These are phyloP conservation scores for Girardinichthys multiradiatus DNA, from an alignment of 2,113 vertebrate species.

Conservation along the genomic window DNA sequence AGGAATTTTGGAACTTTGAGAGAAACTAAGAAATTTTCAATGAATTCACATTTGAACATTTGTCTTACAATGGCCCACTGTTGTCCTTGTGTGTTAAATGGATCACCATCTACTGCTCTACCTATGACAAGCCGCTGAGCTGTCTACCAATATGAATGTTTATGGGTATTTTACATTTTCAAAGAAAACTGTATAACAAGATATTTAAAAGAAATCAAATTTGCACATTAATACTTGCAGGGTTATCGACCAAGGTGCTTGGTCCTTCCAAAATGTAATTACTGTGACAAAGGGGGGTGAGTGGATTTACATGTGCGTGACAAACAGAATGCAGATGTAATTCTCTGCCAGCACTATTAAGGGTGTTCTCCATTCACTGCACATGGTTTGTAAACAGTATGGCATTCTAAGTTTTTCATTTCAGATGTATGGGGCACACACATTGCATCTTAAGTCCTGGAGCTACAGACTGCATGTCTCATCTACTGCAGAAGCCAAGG, in stretches of 20 bases:
- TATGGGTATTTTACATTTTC: constrained; percentile 12
- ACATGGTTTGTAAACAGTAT: constrained; percentile 53
- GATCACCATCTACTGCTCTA: neutral
- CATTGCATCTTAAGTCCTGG: constrained; percentile 43
- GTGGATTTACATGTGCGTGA: constrained; percentile 65
- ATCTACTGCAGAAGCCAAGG: constrained; percentile 48
- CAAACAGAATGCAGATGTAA: constrained; percentile 69
- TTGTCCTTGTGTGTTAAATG: neutral
- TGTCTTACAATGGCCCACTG: neutral
- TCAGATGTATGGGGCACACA: constrained; percentile 48
- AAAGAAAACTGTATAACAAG: constrained; percentile 25
- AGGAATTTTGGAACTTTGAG: too few species aligned
- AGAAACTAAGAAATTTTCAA: too few species aligned
- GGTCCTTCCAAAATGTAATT: constrained; percentile 57
- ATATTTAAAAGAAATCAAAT: constrained; percentile 27
- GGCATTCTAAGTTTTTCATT: constrained; percentile 71
- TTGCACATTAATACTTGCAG: constrained; percentile 61
- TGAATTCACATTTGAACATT: too few species aligned
- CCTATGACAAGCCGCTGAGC: constrained; percentile 7
- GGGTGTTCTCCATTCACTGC: constrained; percentile 69
- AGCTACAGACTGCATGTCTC: constrained; percentile 58
- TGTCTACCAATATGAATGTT: constrained; percentile 7
- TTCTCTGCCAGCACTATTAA: constrained; percentile 62
- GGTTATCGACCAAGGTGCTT: constrained; percentile 50
- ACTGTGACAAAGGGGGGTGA: constrained; percentile 24